Base-by-base conservation (phyloP, 2,888 invertebrate genomes). In the Caradrina kadenii region DNA sequence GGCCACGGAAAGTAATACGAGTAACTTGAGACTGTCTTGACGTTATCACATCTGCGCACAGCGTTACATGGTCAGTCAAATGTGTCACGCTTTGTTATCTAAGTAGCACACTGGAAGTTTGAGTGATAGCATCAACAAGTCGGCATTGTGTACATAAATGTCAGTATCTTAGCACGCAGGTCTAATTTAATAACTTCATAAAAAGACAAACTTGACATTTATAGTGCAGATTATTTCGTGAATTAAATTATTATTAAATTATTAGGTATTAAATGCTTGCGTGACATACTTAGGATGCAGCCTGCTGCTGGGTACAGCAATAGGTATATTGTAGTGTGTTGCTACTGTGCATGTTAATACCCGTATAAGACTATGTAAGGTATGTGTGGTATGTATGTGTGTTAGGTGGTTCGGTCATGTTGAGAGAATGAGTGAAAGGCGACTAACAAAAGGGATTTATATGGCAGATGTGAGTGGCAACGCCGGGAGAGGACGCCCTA, bases 91-190 rank as follows among this genome's bases (percentile, higher is more conserved):
- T 76, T 72, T 69, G 55, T 73, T 69, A 80, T 82, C 79, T 82
- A 56, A 65, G 64, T 79, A 56, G 73, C 55, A 67, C 80, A 80
- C 70, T 79, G 62, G 39, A 63, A 68, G 54, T 62, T 69, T 56
- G 64, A 71, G 54, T 58, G 83, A 83, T 81, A 54, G 31, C 77
- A 82, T 84, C 81, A 69, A 66, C 54, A 45, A 56, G 19, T 45
- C 49, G 53, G 31, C 69, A 80, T 82, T 82, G 69, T 81, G 66
- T 15, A 72, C 65, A 71, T 55, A 80, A 83, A 75, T 82, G 79
- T 70, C 82, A 83, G 69, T 72, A 73, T 68, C 66, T 80, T 61
- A 49, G 63, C 50, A 68, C 69, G 67, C 65, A 55, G 56, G 52
- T 58, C 60, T 73, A 63, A 63, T 70, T 78, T 66, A 68, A 62